Base-by-base conservation (phyloP, 2,797 vertebrate species). In the Sciurus vulgaris region DNA sequence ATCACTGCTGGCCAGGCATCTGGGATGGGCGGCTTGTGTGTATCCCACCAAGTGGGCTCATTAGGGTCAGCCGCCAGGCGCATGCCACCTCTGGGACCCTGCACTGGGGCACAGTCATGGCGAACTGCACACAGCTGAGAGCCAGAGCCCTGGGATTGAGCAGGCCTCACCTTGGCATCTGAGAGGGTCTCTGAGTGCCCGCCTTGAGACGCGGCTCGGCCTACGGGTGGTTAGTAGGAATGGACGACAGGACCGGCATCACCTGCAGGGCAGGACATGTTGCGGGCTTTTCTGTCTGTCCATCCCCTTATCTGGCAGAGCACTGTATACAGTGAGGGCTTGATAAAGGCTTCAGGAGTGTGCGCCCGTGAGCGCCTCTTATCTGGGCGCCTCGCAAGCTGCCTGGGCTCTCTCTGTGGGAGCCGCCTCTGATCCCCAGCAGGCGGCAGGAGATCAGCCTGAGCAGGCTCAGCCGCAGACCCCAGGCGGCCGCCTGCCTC, bases 161-260 rank as follows among this genome's bases (percentile, higher is more conserved):
- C 1, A 5, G 79, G 2, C 18, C 12, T 38, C 12, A 1, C 33
- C 73, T 41, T 26, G 4, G 9, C 17, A 5, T 13, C n/a, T 24
- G 7, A 35, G 67, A 4, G 14, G 8, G 24, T 49, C 3, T 83
- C 30, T 67, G 5, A 0, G 4, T 6, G 30, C 33, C 11, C 5
- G 3, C 28, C 70, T 3, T 9, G 0, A 51, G 10, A 1, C 24
- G 2, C 1, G 18, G 24, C 5, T 11, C 7, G 2, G 10, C 5
- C 11, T 30, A 5, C 0, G 1, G 2, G 17, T 2, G 26, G 30
- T 0, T 30, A 30, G 6, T 4, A 35, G 78, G 63, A 30, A 6
- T 0, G 4, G 69, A 9, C 0, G 0, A 0, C 3, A 4, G 38
- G 4, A 4, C 30, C 33, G 3, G 28, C 35, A 9, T 2, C 1